These are phyloP conservation scores for Phengaris arion DNA, from an alignment of 2,888 invertebrate genomes.

Conservation along the genomic window DNA sequence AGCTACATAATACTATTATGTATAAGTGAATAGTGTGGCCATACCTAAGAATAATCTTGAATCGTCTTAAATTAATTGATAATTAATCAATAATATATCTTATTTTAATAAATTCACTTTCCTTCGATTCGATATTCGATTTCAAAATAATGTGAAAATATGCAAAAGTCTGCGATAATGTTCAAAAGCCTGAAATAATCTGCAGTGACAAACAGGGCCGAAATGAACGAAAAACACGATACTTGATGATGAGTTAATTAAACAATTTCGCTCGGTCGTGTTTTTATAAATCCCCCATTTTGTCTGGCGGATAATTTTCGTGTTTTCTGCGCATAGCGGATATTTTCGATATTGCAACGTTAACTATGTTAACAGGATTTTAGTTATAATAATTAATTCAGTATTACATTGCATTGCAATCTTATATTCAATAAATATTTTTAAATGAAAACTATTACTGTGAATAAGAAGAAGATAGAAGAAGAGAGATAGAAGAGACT, in stretches of 20 bases:
- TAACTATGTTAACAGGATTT: background rate
- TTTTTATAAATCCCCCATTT: conserved; percentile 37
- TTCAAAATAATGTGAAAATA: background rate
- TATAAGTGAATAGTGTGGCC: too few relatives aligned
- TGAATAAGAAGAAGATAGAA: too few relatives aligned
- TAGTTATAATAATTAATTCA: conserved; percentile 24
- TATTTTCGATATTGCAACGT: conserved; percentile 21
- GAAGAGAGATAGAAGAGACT: background rate
- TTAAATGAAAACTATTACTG: background rate
- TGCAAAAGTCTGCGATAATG: background rate
- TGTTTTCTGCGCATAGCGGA: conserved; percentile 28
- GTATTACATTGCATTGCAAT: background rate
- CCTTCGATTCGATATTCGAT: too few relatives aligned
- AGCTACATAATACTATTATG: too few relatives aligned
- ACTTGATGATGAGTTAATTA: conserved; percentile 31
- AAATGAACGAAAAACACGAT: conserved; percentile 28
- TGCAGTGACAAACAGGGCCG: conserved; percentile 1
- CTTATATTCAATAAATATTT: background rate
- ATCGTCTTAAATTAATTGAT: too few relatives aligned
- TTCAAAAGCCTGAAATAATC: conserved; percentile 2
- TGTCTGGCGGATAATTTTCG: conserved; percentile 33
- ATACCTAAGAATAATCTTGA: too few relatives aligned
- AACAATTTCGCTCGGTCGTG: conserved; percentile 28
- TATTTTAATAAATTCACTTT: background rate
- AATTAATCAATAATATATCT: too few relatives aligned